Conservation (phyloP, 2,113 vertebrate genomes). For the Planiliza haematocheilus region DNA sequence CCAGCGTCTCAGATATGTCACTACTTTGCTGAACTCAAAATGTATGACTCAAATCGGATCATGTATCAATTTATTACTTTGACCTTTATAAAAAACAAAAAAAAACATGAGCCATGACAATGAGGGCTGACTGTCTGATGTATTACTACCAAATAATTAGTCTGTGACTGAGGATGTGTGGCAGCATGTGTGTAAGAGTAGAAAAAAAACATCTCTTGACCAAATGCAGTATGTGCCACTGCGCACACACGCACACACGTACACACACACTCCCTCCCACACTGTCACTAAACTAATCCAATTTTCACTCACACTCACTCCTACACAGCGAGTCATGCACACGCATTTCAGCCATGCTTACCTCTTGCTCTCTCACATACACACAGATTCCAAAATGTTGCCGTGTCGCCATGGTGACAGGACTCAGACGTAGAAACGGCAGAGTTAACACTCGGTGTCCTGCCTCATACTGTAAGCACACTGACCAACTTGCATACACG, state of each 20-base stretch:
- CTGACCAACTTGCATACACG: conserved; percentile 5
- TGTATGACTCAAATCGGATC: too few species aligned
- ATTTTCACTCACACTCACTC: conserved; percentile 70
- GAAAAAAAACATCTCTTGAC: conserved; percentile 8
- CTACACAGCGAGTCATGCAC: conserved; percentile 59
- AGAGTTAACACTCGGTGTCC: conserved; percentile 37
- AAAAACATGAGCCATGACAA: not conserved
- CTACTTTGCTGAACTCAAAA: not conserved
- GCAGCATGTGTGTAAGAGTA: conserved; percentile 12
- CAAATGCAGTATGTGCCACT: conserved; percentile 11
- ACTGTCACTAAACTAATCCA: conserved; percentile 64
- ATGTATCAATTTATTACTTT: not conserved
- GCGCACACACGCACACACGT: conserved; percentile 25
- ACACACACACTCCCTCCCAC: conserved; percentile 37
- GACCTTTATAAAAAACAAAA: too few species aligned
- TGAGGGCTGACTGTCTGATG: not conserved
- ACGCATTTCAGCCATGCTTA: conserved; percentile 62
- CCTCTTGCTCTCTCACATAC: conserved; percentile 39
- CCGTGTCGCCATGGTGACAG: conserved; percentile 66
- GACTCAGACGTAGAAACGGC: conserved; percentile 44
- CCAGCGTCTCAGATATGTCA: too few species aligned
- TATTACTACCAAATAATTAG: conserved; percentile 8
- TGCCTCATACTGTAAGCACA: conserved; percentile 28
- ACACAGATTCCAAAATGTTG: conserved; percentile 71
- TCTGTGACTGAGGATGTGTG: not conserved